Evolutionary conservation across 2,888 invertebrate genomes (phyloP), one percentile per base, ranked within the genome.

Genomic region (Leptinotarsa rubiginosa): DNA sequence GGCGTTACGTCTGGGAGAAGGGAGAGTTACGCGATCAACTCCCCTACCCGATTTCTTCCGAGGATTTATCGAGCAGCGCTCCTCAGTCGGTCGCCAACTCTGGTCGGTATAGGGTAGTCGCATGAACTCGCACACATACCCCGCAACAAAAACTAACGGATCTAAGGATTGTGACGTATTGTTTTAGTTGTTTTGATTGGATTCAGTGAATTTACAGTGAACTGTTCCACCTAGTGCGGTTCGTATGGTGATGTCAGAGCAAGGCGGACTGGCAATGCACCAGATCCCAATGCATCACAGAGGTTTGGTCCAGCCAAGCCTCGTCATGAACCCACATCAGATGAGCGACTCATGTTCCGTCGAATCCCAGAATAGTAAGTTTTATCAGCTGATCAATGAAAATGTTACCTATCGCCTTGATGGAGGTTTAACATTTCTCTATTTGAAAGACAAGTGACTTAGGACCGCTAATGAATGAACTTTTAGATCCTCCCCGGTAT

Each of bases 181-280:
- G 64, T 71, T 67, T 74, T 67, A 68, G 75, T 79, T 78, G 31
- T 69, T 50, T 54, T 25, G 75, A 73, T 74, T n/a, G 65, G 69
- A 62, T 67, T 72, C 54, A 25, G 72, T 64, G 74, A 73, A 70
- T 79, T 83, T 78, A 77, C 77, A 69, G 81, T 79, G 78, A 75
- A 80, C 78, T 76, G 81, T 80, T 80, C 70, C 69, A 79, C 71
- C 76, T 81, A 79, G 81, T 79, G 79, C 81, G 78, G 89, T 89
- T 86, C 88, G 87, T 90, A 91, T 91, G 91, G 91, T 91, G 90
- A 91, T 91, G 91, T 91, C 91, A 89, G 91, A 91, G 90, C 90
- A 91, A 87, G 90, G 91, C 88, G 90, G 90, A 89, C 90, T 91
- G 90, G 90, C 90, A 89, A 91, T 91, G 89, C 91, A 91, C 89